A percentile compares a stretch with the other conserved stretches of the same genome.
Conservation (phyloP, 2,797 vertebrate species). For the Meda fulgida region DNA sequence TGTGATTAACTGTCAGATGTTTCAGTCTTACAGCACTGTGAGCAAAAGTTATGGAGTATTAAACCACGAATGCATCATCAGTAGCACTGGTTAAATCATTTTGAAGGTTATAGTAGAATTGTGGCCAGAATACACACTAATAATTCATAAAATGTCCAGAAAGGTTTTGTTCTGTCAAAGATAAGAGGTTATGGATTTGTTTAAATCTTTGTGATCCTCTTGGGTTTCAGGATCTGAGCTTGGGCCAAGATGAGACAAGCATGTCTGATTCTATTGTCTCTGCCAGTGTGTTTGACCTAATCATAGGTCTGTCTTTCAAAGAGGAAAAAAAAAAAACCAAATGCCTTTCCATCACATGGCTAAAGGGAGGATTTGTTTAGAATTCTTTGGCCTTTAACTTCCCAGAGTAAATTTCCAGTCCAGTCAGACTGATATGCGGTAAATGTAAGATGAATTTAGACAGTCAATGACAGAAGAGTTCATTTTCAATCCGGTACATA, state of each 20-base stretch:
- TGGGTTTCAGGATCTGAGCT: conserved; percentile 10
- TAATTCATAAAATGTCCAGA: conserved; percentile 11
- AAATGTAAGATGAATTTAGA: background rate
- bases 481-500: background rate
- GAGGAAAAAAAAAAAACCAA: conserved; percentile 4
- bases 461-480: background rate
- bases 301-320: conserved; percentile 32
- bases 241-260: conserved; percentile 21
- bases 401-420: background rate
- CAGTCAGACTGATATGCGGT: background rate
- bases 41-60: conserved; percentile 9
- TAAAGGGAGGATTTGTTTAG: conserved; percentile 7
- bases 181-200: conserved; percentile 19
- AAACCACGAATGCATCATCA: conserved; percentile 20
- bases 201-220: conserved; percentile 24
- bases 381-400: background rate
- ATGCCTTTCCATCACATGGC: conserved; percentile 23
- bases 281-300: conserved; percentile 9
- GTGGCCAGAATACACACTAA: conserved; percentile 20
- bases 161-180: conserved; percentile 9
- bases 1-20: conserved; percentile 10
- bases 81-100: conserved; percentile 1
- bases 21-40: background rate
- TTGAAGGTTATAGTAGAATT: background rate
- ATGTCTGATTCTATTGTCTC: conserved; percentile 36